Evolutionary conservation across 1,140 invertebrate genomes (phyloP).

Genomic region (Aphelenchoides besseyi): DNA sequence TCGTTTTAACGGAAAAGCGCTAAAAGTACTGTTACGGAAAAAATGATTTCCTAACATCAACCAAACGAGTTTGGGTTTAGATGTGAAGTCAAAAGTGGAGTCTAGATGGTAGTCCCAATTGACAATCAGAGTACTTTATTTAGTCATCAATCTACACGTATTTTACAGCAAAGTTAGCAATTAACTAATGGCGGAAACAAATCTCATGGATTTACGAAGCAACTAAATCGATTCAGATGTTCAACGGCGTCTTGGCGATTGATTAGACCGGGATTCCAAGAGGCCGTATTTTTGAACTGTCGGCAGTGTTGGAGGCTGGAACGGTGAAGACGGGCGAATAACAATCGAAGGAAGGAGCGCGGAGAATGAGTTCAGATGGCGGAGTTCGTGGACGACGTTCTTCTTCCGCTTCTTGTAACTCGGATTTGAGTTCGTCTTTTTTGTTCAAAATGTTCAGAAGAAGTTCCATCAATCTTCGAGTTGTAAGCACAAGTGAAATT

Average conservation of each 20-base stretch:
- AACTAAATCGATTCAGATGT: no score
- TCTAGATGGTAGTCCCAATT: no score
- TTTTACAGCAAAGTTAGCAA: not conserved
- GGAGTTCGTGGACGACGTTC: not conserved
- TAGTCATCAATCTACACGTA: not conserved
- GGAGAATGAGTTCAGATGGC: not conserved
- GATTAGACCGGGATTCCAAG: not conserved
- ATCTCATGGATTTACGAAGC: not conserved
- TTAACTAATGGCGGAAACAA: not conserved
- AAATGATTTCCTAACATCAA: no score
- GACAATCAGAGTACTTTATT: not conserved
- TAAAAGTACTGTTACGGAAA: no score
- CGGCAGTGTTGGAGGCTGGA: not conserved
- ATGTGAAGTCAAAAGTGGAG: no score
- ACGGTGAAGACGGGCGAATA: constrained; percentile 2
- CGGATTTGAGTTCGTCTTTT: not conserved
- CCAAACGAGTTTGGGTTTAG: no score
- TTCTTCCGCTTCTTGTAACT: not conserved
- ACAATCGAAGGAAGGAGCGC: not conserved
- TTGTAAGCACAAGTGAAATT: no score
- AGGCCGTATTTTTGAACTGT: not conserved
- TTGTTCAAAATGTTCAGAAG: not conserved
- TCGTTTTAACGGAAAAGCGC: no score
- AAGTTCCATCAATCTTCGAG: not conserved
- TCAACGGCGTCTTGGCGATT: not conserved